Base-by-base conservation (phyloP, 2,113 vertebrate species). In the Hystrix cristata region DNA sequence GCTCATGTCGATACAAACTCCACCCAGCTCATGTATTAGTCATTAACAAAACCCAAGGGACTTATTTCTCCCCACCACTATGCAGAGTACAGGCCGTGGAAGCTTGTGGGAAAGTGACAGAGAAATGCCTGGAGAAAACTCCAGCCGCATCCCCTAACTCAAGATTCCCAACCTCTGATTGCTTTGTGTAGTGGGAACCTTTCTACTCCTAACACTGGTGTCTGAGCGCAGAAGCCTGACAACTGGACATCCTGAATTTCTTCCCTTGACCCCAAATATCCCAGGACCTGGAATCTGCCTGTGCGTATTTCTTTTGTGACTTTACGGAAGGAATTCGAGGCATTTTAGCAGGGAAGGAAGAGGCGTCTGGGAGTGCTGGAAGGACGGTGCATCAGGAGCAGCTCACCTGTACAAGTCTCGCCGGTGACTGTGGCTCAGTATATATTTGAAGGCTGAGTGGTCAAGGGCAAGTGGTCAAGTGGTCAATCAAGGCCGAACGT, bases 331-430 rank as follows among this genome's bases (percentile, higher is more conserved):
- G 60, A 21, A 69, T 60, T 21, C 14, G 53, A 69, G 21, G 31
- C 46, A 27, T 48, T 64, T 27, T 14, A 27, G 10, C 0, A 60
- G 34, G n/a, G 2, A 13, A 3, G 46, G 65, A 59, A 43, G 64
- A 87, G 23, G 4, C 53, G 5, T 67, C 71, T 57, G 80, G 38
- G 14, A 13, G 12, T 5, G 48, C 57, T 51, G 5, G 38, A 76
- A 88, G 11, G 59, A 23, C 14, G n/a, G 48, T 31, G 7, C 48
- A 31, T 9, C 60, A 69, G 46, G 21, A 76, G 15, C 23, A 53
- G 2, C 59, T 34, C 14, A 60, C 3, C 8, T 31, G 3, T n/a
- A 34, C 21, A 1, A 29, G 31, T 38, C 21, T n/a, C 21, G 0
- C 8, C 4, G 2, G 7, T n/a, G 15, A 64, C 21, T 9, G 64